Evolutionary conservation across 2,888 invertebrate species (phyloP).

Genomic region (Protonemura montana): DNA sequence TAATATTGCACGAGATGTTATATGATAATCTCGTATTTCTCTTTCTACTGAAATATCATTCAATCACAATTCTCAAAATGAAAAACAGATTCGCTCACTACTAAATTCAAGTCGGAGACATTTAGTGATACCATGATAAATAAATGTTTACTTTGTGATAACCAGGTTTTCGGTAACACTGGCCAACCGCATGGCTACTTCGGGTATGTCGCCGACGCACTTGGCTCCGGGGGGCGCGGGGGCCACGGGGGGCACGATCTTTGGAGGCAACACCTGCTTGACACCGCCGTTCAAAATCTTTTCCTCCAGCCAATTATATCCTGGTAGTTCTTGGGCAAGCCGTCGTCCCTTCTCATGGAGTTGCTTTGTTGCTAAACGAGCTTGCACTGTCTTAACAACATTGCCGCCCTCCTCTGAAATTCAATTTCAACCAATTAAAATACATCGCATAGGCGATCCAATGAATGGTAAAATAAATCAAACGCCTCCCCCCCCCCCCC

Average conservation of each 20-base stretch:
- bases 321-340: constrained; percentile 52
- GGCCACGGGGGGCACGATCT: background rate
- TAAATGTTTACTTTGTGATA: background rate
- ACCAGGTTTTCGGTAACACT: background rate
- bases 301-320: constrained; percentile 53
- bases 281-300: constrained; percentile 51
- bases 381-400: background rate
- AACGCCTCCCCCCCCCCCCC: too few relatives aligned
- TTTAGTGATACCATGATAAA: background rate
- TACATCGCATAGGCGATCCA: too few relatives aligned
- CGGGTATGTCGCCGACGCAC: background rate
- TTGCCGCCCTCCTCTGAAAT: background rate
- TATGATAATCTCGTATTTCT: too few relatives aligned
- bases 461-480: too few relatives aligned
- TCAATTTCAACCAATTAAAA: too few relatives aligned
- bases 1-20: too few relatives aligned
- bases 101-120: too few relatives aligned
- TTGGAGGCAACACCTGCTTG: constrained; percentile 2
- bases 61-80: too few relatives aligned
- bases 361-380: background rate
- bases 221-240: background rate
- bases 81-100: too few relatives aligned
- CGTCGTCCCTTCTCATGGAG: constrained; percentile 48
- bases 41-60: too few relatives aligned
- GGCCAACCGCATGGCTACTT: background rate